A percentile compares a stretch with the other conserved stretches of the same genome.
Evolutionary conservation across 2,797 vertebrate species (phyloP).

Genomic region (Coreius guichenoti): DNA sequence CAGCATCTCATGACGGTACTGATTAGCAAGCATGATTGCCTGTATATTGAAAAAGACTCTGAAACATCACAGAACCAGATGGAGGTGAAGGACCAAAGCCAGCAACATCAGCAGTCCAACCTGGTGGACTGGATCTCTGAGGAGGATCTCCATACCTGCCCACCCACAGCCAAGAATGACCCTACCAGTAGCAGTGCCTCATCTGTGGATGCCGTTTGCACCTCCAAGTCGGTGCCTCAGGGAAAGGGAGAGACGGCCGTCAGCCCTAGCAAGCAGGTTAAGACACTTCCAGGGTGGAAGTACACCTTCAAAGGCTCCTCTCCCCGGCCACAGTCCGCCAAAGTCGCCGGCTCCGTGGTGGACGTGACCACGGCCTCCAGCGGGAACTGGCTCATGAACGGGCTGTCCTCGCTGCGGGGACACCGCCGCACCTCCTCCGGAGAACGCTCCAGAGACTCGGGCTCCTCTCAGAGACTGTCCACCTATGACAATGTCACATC

Average conservation of each 20-base stretch:
- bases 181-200: conserved; percentile 77
- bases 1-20: conserved; percentile 94
- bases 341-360: conserved; percentile 70
- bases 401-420: conserved; percentile 88
- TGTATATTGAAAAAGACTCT: conserved; percentile 79
- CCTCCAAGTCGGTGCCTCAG: conserved; percentile 64
- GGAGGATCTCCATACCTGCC: conserved; percentile 78
- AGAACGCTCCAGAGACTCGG: conserved; percentile 84
- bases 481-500: conserved; percentile 93
- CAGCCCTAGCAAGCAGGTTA: conserved; percentile 84
- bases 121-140: conserved; percentile 88
- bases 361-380: conserved; percentile 81
- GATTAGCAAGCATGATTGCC: conserved; percentile 86
- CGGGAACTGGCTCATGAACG: conserved; percentile 91
- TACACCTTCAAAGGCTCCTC: conserved; percentile 85
- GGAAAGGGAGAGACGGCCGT: conserved; percentile 70
- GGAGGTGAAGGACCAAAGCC: conserved; percentile 68
- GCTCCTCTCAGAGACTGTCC: conserved; percentile 89
- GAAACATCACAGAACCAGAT: conserved; percentile 69
- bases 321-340: conserved; percentile 64
- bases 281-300: conserved; percentile 86
- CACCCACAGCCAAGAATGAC: conserved; percentile 62
- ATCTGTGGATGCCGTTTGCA: conserved; percentile 74
- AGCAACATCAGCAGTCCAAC: conserved; percentile 78
- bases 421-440: conserved; percentile 87